Evolutionary conservation across 1,140 invertebrate species (phyloP), one percentile per base, ranked within the genome.

Genomic region (Pogonognathellus flavescens): DNA sequence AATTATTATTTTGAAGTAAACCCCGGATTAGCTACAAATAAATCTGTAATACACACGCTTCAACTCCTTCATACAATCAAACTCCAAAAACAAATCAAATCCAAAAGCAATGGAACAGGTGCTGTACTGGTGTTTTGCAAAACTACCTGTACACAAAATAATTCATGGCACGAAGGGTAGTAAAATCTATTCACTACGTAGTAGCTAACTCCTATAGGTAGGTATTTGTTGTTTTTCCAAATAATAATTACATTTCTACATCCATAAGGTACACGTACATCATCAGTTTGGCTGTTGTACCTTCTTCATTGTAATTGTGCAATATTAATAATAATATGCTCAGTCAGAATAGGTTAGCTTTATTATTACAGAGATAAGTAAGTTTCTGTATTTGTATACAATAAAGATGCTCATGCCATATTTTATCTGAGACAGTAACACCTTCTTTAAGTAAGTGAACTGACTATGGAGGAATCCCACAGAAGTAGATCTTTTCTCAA

Each of bases 121-220:
- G 62, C 62, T 31, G 14, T 22, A 25, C 60, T 25, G 62, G 62
- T 31, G 25, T 66, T 66, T 66, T 66, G 13, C 62, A 66, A 66
- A 66, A 66, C 20, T 13, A 60, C 14, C 5, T 11, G 25, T 14
- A 25, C 62, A 25, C 31, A 41, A 41, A 41, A 25, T 25, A 3
- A 25, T 25, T 25, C 8, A 53, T 53, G 52, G 13, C 52, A 7
- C 52, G 52, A 7, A 55, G 31, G 31, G 16, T 55, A 55, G 16
- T 55, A 1, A 14, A 55, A 55, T 55, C 2, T 55, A n/a, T n/a
- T n/a, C n/a, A 55, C 53, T 14, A 55, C 16, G 53, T 55, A 55
- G 16, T 55, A 13, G 52, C 52, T 55, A 55, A 55, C 16, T 55
- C 9, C 2, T 55, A 3, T 55, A 16, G 2, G 2, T 55, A 55